Evolutionary conservation across 2,888 invertebrate species (phyloP).

Genomic region (Tachina grossa): DNA sequence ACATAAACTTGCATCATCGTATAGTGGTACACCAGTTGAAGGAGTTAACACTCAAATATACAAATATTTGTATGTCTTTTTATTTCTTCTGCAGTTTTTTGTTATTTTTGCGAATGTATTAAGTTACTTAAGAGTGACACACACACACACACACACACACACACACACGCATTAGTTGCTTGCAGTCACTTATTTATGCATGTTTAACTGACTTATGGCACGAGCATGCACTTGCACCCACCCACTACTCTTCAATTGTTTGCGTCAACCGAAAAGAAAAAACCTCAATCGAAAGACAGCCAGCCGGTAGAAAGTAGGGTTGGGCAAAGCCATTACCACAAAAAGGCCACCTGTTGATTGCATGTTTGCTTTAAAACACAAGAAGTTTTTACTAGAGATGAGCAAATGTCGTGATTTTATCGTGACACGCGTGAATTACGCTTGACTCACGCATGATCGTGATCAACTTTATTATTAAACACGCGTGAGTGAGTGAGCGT

Average conservation of each 20-base stretch:
- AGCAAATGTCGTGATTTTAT: too few species aligned
- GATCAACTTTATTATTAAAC: too few species aligned
- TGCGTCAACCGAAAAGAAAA: slow-evolving; percentile 34
- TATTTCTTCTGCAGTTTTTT: not conserved
- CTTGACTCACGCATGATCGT: too few species aligned
- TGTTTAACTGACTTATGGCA: slow-evolving; percentile 66
- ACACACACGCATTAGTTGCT: too few species aligned
- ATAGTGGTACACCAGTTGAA: not conserved
- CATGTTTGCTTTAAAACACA: slow-evolving; percentile 40
- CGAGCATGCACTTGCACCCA: slow-evolving; percentile 64
- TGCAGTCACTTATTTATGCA: slow-evolving; percentile 55
- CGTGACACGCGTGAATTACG: too few species aligned
- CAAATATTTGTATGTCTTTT: slow-evolving; percentile 35
- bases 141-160: not conserved
- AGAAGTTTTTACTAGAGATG: slow-evolving; percentile 6
- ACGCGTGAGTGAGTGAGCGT: too few species aligned
- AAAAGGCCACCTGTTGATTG: slow-evolving; percentile 62
- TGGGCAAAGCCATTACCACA: slow-evolving; percentile 15
- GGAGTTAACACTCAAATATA: slow-evolving; percentile 7
- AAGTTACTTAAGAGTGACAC: slow-evolving; percentile 41
- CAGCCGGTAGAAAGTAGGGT: not conserved
- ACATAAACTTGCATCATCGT: not conserved
- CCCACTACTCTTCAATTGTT: slow-evolving; percentile 51
- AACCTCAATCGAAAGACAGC: slow-evolving; percentile 14
- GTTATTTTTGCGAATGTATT: slow-evolving; percentile 32